A percentile compares a stretch with the other conserved stretches of the same genome.
These are phyloP conservation scores for Gymnothorax javanicus DNA, from an alignment of 2,797 vertebrate genomes.

Conservation along the genomic window DNA sequence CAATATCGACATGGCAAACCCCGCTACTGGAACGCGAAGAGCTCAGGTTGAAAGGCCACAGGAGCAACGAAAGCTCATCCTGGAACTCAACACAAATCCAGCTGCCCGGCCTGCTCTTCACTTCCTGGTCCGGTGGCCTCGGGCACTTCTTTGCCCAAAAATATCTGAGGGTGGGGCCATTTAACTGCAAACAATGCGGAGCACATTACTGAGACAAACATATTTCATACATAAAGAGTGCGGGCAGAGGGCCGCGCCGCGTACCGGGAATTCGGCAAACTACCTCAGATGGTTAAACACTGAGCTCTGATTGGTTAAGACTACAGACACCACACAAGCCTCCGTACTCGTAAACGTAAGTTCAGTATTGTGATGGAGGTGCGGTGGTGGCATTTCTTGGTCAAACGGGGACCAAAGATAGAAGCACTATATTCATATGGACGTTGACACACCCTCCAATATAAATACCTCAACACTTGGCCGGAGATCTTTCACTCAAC, in stretches of 20 bases:
- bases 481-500: neutral
- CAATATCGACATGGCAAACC: neutral
- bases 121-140: neutral
- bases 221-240: neutral
- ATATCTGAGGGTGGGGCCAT: neutral
- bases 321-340: neutral
- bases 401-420: neutral
- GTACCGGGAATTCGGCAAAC: neutral
- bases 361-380: neutral
- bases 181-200: neutral
- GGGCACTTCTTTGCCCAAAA: neutral
- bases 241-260: neutral
- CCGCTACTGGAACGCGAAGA: neutral
- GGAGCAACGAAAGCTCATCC: neutral
- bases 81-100: neutral
- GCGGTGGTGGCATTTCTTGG: neutral
- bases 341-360: neutral
- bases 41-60: neutral
- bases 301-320: neutral
- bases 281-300: neutral
- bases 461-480: neutral
- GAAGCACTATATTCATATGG: neutral
- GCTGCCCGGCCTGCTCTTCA: neutral
- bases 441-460: neutral
- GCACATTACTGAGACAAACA: neutral